phyloP scores from a whole-genome alignment of 2,888 invertebrate species.

The Stratiomys singularior region DNA sequence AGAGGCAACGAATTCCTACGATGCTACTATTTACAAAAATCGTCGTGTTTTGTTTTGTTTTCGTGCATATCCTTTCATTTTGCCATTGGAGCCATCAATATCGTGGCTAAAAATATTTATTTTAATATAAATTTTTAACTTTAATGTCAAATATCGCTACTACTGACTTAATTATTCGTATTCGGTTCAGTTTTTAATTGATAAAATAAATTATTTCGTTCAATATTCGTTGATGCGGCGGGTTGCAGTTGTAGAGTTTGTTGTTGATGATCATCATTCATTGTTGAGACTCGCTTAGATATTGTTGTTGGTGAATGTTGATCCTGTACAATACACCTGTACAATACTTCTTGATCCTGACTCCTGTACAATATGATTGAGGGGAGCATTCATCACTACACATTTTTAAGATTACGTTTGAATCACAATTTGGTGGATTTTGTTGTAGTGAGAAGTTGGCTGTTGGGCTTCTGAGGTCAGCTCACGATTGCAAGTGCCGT shows the following conservation, averaged over 20 bases:
- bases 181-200: constrained; percentile 58
- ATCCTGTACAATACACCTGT: not conserved
- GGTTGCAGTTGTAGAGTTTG: no score
- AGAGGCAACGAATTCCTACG: not conserved
- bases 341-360: no score
- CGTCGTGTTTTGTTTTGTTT: not conserved
- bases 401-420: constrained; percentile 53
- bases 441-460: constrained; percentile 53
- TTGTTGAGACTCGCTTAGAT: constrained; percentile 1
- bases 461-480: constrained; percentile 59
- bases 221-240: not conserved
- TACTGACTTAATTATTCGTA: constrained; percentile 45
- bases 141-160: constrained; percentile 51
- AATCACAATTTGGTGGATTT: constrained; percentile 27
- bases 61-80: not conserved
- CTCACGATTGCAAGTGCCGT: constrained; percentile 70
- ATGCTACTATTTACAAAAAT: not conserved
- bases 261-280: not conserved
- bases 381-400: constrained; percentile 21
- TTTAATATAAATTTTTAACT: not conserved
- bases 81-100: not conserved
- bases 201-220: constrained; percentile 49
- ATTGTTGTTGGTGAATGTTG: constrained; percentile 15
- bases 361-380: not conserved
- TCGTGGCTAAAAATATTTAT: not conserved